These are phyloP conservation scores for Aspidiotus rigidus DNA, from an alignment of 2,888 invertebrate genomes.

Conservation along the genomic window DNA sequence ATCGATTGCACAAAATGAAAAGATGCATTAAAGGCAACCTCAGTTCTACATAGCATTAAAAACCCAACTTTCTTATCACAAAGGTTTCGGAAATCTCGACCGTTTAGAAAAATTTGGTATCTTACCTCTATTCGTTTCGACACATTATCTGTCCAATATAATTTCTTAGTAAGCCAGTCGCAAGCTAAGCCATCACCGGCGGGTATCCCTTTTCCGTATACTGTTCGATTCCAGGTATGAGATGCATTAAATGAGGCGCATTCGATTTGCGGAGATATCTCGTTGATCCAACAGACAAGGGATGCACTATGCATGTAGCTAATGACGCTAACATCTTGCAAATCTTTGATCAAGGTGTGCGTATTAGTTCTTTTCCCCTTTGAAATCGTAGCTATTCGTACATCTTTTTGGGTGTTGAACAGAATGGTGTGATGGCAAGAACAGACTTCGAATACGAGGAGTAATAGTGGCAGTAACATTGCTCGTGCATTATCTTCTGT, in stretches of 20 bases:
- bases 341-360: conserved; percentile 42
- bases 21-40: too few species aligned
- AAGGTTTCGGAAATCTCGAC: too few species aligned
- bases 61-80: too few species aligned
- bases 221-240: conserved; percentile 45
- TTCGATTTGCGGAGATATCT: conserved; percentile 70
- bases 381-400: conserved; percentile 64
- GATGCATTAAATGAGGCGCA: conserved; percentile 61
- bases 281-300: conserved; percentile 85
- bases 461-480: too few species aligned
- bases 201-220: conserved; percentile 52
- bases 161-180: conserved; percentile 84
- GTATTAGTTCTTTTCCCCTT: conserved; percentile 51
- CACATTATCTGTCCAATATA: conserved; percentile 87
- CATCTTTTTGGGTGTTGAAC: conserved; percentile 78
- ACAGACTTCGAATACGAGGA: conserved; percentile 7
- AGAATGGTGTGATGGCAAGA: conserved; percentile 46
- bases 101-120: too few species aligned
- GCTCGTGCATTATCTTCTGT: too few species aligned
- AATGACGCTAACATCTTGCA: conserved; percentile 62
- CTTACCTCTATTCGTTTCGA: conserved; percentile 73
- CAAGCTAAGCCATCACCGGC: conserved; percentile 85
- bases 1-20: too few species aligned
- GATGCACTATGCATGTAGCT: conserved; percentile 73
- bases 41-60: too few species aligned